phyloP scores from a whole-genome alignment of 1,140 invertebrate species.

The Drosophila melanica region DNA sequence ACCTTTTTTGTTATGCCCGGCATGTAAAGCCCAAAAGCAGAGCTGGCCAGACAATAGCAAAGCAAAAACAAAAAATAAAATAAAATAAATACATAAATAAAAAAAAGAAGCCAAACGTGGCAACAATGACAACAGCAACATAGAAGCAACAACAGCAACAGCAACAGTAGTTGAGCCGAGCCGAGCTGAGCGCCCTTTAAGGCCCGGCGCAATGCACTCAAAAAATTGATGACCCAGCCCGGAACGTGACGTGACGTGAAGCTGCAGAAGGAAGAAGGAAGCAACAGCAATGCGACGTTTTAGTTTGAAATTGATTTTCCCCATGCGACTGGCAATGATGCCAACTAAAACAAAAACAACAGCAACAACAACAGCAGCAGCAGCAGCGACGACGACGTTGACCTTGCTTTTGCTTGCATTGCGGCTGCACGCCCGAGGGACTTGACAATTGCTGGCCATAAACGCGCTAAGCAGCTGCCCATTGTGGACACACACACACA shows the following conservation, averaged over 20 bases:
- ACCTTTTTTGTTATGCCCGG: constrained; percentile 78
- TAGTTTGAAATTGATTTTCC: constrained; percentile 79
- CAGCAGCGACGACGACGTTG: constrained; percentile 37
- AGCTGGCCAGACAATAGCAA: constrained; percentile 65
- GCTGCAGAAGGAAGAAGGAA: constrained; percentile 1
- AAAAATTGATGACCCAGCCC: constrained; percentile 76
- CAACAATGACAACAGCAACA: constrained; percentile 67
- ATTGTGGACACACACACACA: constrained; percentile 50
- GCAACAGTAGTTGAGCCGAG: background rate
- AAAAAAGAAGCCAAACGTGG: constrained; percentile 19
- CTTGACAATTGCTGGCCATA: constrained; percentile 81
- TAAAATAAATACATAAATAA: background rate
- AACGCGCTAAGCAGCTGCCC: constrained; percentile 78
- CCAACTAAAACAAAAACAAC: constrained; percentile 19
- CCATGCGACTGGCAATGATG: constrained; percentile 49
- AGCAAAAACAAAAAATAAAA: constrained; percentile 34
- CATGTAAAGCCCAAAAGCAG: constrained; percentile 79
- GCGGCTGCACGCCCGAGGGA: constrained; percentile 55
- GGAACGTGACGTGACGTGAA: constrained; percentile 71
- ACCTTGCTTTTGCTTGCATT: constrained; percentile 67
- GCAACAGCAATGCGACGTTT: constrained; percentile 65
- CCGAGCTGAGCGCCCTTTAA: constrained; percentile 58
- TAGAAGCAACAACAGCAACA: constrained; percentile 31
- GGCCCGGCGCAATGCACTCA: constrained; percentile 68
- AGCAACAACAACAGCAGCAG: background rate